These are phyloP conservation scores for Wasmannia auropunctata DNA, from an alignment of 1,140 invertebrate genomes.

Conservation along the genomic window DNA sequence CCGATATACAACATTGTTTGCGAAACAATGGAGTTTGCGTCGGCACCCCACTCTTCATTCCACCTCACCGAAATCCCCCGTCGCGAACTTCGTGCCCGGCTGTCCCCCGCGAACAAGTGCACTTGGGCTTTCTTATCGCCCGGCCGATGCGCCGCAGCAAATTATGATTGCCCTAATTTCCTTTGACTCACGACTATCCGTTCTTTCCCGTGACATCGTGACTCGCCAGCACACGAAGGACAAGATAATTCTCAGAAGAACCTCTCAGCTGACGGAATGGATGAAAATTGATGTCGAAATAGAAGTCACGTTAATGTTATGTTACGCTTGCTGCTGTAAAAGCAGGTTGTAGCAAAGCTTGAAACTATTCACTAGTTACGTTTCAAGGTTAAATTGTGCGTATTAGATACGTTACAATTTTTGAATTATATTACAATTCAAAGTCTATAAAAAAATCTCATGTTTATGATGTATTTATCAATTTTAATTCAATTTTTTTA, in stretches of 20 bases:
- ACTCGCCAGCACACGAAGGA: conserved; percentile 30
- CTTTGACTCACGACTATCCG: conserved; percentile 63
- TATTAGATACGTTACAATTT: too few species aligned
- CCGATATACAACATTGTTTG: conserved; percentile 73
- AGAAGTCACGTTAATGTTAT: conserved; percentile 19
- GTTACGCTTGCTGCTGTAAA: conserved; percentile 6
- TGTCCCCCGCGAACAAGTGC: conserved; percentile 67
- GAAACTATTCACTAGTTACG: background rate
- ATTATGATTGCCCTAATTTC: conserved; percentile 78
- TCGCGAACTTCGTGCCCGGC: conserved; percentile 26
- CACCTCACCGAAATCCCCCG: background rate
- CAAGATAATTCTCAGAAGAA: conserved; percentile 44
- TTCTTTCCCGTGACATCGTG: conserved; percentile 49
- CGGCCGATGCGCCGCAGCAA: conserved; percentile 63
- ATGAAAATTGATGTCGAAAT: conserved; percentile 29
- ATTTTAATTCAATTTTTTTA: background rate
- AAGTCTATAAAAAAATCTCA: too few species aligned
- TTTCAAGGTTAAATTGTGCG: background rate
- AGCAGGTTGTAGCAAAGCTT: background rate
- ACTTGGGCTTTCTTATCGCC: conserved; percentile 75
- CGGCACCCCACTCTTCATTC: background rate
- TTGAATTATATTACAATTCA: background rate
- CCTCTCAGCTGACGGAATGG: conserved; percentile 10
- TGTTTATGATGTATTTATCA: background rate
- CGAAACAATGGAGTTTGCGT: conserved; percentile 70